Base-by-base conservation (phyloP, 92 coral and sea anemone genomes). In the Palythoa grandis region DNA sequence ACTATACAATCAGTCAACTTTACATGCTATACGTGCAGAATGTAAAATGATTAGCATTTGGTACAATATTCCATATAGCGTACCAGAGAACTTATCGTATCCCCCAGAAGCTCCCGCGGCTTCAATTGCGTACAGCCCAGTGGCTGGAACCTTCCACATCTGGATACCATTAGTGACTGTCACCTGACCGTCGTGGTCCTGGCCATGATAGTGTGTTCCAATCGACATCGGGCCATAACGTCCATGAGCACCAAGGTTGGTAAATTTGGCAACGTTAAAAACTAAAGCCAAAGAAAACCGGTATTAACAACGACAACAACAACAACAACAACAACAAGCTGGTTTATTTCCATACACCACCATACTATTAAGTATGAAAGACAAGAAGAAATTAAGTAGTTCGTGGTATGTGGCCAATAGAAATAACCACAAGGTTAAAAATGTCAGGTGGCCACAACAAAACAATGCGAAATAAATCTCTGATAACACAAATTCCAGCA, bases 21-120 rank as follows among this genome's bases (percentile, higher is more conserved):
- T 15, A 15, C 20, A n/a, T 6, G 7, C 20, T 1, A 19, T 63
- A 19, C 22, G 29, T 4, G 3, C 22, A 5, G 5, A 19, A 17
- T 9, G 20, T 63, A 63, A 63, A n/a, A n/a, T 63, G 5, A n/a
- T 0, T 15, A 60, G 19, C 23, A 7, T 6, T 60, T 15, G 19
- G 22, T 15, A 63, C 22, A 58, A 16, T 15, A 22, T 63, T n/a
- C 8, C 4, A 15, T 57, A 63, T 17, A 4, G 65, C 94, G 80
- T 71, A 94, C 98, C 94, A 13, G 94, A 89, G 78, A 94, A 94
- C 88, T 94, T 92, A 84, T 94, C 98, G 69, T 83, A 86, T 76
- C 98, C 98, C 19, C 98, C 98, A 22, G 98, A 91, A 17, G 98
- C 98, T 12, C 98, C 98, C 17, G 95, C 92, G 65, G 98, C 98